Conservation (phyloP, 2,888 invertebrate species). For the Leptopilina myrica region DNA sequence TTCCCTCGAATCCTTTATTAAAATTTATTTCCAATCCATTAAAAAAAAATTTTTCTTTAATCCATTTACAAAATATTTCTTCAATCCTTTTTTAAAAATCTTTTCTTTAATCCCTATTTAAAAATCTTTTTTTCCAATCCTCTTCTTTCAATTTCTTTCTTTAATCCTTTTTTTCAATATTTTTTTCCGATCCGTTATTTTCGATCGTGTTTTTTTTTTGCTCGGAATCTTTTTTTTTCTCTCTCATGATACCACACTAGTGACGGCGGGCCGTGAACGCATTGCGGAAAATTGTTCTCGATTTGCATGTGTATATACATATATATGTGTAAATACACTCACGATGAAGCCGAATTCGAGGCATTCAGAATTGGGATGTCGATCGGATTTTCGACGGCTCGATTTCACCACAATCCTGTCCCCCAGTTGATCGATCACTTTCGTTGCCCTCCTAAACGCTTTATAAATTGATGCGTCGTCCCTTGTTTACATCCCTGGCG, state of each 20-base stretch:
- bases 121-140: no score
- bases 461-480: conserved; percentile 33
- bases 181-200: conserved; percentile 30
- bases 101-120: no score
- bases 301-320: neutral
- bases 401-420: conserved; percentile 28
- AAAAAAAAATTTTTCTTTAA: conserved; percentile 21
- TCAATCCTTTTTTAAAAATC: no score
- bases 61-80: neutral
- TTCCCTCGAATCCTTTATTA: no score
- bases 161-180: neutral
- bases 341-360: conserved; percentile 17
- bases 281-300: conserved; percentile 53
- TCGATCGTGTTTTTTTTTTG: conserved; percentile 16
- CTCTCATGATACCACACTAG: conserved; percentile 44
- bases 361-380: conserved; percentile 39
- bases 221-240: conserved; percentile 30
- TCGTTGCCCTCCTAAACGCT: conserved; percentile 30
- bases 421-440: conserved; percentile 29
- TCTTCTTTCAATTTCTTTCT: no score
- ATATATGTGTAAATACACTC: conserved; percentile 10
- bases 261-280: conserved; percentile 46
- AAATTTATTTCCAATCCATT: conserved; percentile 24
- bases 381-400: conserved; percentile 14
- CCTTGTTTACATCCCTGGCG: conserved; percentile 26